Evolutionary conservation across 2,113 vertebrate species (phyloP), one percentile per base, ranked within the genome.

Genomic region (Ranitomeya imitator): DNA sequence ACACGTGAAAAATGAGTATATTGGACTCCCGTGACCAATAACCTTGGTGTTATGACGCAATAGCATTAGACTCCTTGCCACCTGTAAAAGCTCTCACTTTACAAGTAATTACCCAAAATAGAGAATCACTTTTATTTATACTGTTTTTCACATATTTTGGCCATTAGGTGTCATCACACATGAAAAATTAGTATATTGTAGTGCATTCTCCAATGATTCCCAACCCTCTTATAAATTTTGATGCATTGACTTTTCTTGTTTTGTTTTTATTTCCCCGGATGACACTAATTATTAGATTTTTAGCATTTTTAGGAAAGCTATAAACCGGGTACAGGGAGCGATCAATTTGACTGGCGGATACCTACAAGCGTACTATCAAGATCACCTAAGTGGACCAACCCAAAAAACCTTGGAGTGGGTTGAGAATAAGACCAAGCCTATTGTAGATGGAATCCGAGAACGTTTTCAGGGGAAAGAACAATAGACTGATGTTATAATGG

Each of bases 401-500:
- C 1, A 86, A 14, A 79, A 86, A 55, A 76, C 85, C 4, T 16
- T 52, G 19, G 18, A 79, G 4, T 86, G 85, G 85, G 63, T 86
- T 21, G 59, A 54, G 85, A 51, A 78, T 21, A 86, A 86, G 23
- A 79, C 85, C 60, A 52, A 79, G 73, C 85, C 85, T 12, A 54
- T 77, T 2, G 18, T 61, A 19, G 73, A 86, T 18, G 45, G 37
- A 10, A 59, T 65, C 0, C 16, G 76, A 37, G 54, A 86, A 52
- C 73, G 59, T 8, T 79, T 86, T 37, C 19, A 79, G 14, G 54
- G 23, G 8, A 16, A 83, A 60, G 2, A 83, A 37, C 23, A 60
- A 60, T 52, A 67, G 26, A 54, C 7, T 19, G 13, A 23, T 55
- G 1, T n/a, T 13, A 10, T 54, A 55, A 52, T n/a, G 21, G 7